Percentiles rank a stretch among this genome's conserved stretches.
Evolutionary conservation across 2,888 invertebrate genomes (phyloP).

Genomic region (Serrognathus titanus): DNA sequence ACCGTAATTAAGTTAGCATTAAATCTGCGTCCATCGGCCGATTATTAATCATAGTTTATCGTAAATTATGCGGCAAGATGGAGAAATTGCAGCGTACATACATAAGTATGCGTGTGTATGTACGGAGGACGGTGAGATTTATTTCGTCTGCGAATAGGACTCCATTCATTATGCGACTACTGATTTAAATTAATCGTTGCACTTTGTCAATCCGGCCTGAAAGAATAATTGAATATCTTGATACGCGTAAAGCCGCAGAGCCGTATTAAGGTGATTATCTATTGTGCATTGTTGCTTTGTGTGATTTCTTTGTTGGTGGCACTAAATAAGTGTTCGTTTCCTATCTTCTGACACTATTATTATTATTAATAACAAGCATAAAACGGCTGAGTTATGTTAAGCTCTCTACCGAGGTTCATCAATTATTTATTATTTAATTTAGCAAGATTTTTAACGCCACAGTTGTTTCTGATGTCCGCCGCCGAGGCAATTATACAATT

Average conservation of each 20-base stretch:
- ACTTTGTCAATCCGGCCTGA: background rate
- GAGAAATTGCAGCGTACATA: conserved; percentile 1
- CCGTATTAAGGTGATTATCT: no score
- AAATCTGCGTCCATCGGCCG: conserved; percentile 11
- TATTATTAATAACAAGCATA: no score
- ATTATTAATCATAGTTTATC: conserved; percentile 9
- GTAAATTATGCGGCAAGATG: background rate
- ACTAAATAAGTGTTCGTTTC: no score
- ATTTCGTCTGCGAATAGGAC: background rate
- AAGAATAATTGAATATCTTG: background rate
- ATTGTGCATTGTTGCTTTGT: no score
- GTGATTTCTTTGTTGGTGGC: no score
- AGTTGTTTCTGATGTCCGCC: no score
- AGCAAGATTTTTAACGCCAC: no score
- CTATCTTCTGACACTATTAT: no score
- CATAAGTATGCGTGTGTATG: background rate
- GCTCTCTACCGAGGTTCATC: no score
- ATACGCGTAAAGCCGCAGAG: background rate
- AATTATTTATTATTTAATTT: no score
- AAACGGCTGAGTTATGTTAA: no score
- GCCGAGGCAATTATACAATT: no score
- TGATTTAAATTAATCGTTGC: conserved; percentile 1
- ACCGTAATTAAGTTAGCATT: conserved; percentile 19
- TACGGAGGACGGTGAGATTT: background rate
- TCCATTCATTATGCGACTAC: background rate